Base-by-base conservation (phyloP, 2,888 invertebrate genomes). In the Mesochorus sp. region DNA sequence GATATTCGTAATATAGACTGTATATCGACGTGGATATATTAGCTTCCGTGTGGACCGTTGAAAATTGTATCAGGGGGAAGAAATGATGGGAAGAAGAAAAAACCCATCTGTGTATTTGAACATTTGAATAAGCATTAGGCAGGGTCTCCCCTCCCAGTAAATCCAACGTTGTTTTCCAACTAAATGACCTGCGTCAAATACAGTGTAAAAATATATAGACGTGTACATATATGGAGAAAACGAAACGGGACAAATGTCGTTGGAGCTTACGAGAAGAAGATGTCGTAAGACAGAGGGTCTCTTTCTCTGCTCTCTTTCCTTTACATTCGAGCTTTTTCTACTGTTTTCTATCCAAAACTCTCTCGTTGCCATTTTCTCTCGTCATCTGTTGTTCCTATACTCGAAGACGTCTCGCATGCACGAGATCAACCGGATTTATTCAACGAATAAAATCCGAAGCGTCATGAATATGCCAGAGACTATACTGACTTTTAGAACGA, bases 361-460 rank as follows among this genome's bases (percentile, higher is more conserved):
- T 51, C 57, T 49, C 47, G 49, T 28, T 39, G 47, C 24, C 42
- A 67, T 55, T 34, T 62, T 47, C 28, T 19, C 47, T 51, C 28
- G 26, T 26, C 34, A 55, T 64, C 10, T 34, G 24, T 57, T 67
- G 47, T 57, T 42, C 73, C 70, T 70, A n/a, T n/a, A 57, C 62
- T 66, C 61, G 42, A 68, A 34, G 61, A 70, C 31, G 49, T 34
- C 61, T 72, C 57, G 37, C n/a, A n/a, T n/a, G 19, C 51, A 64
- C n/a, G n/a, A n/a, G 57, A 72, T 87, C 67, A 83, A 83, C 79
- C 81, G 87, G 87, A 87, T 87, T 87, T 87, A 87, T 83, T 80
- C 80, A 47, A 67, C 83, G 76, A 85, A 86, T 87, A 88, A 88
- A 87, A 87, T 86, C 83, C 83, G 83, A 84, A 83, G 82, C 73